phyloP scores from a whole-genome alignment of 92 coral and sea anemone genomes.

The Nematostella vectensis region DNA sequence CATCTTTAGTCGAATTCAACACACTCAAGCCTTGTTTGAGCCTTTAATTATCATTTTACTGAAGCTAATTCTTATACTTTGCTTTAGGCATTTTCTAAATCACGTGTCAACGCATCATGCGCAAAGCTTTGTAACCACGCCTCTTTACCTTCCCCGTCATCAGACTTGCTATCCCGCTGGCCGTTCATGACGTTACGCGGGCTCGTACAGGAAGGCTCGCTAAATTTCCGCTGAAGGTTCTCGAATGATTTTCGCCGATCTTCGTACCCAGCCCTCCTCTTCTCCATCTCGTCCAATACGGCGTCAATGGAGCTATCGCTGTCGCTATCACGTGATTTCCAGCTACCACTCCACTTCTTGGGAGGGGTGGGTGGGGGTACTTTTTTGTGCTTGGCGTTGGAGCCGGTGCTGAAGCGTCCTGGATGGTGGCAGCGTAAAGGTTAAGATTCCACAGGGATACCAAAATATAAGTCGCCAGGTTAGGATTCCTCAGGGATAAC shows the following conservation, averaged over 20 bases:
- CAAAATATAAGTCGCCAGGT: too few species aligned
- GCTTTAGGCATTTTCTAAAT: too few species aligned
- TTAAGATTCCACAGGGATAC: too few species aligned
- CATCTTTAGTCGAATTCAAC: too few species aligned
- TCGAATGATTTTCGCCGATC: slow-evolving; percentile 43
- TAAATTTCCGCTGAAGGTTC: slow-evolving; percentile 32
- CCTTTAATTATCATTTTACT: too few species aligned
- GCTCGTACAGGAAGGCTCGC: slow-evolving; percentile 30
- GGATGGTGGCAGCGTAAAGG: too few species aligned
- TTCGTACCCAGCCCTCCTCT: slow-evolving; percentile 19
- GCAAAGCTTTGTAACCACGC: background rate
- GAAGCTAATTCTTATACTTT: too few species aligned
- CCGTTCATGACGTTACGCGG: background rate
- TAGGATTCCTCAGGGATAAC: too few species aligned
- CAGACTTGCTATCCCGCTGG: slow-evolving; percentile 8
- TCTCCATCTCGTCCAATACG: slow-evolving; percentile 57
- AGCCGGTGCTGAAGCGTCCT: slow-evolving; percentile 57
- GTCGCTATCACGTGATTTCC: slow-evolving; percentile 22
- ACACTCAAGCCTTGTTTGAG: too few species aligned
- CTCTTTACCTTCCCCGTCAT: slow-evolving; percentile 46
- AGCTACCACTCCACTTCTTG: slow-evolving; percentile 28
- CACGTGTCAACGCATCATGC: too few species aligned
- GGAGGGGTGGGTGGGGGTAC: slow-evolving; percentile 29
- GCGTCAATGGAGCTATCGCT: slow-evolving; percentile 66
- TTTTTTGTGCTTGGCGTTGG: slow-evolving; percentile 23